Conservation (phyloP, 2,797 vertebrate species). For the Trachurus trachurus region DNA sequence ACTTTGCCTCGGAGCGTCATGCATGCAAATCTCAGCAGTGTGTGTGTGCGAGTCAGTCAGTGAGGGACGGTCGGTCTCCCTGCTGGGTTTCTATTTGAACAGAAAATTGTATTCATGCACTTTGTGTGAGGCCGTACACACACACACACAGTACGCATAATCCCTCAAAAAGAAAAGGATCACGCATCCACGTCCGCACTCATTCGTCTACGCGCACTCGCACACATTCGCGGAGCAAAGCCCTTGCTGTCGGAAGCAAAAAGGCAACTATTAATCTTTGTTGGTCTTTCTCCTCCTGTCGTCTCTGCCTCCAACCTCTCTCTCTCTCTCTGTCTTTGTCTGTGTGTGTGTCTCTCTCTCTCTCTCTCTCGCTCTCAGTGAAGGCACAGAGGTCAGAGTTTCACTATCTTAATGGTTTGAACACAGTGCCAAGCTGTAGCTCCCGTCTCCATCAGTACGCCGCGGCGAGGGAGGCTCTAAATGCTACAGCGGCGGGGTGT, state of each 20-base stretch:
- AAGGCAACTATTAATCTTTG: constrained; percentile 81
- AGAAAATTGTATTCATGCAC: background rate
- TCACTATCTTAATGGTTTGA: constrained; percentile 70
- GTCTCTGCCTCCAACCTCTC: constrained; percentile 30
- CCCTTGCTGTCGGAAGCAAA: constrained; percentile 57
- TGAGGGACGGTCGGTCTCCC: background rate
- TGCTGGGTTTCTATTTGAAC: background rate
- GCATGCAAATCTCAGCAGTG: background rate
- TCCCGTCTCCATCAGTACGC: constrained; percentile 30
- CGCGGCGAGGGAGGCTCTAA: constrained; percentile 53
- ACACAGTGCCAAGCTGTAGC: constrained; percentile 48
- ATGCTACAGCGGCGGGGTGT: constrained; percentile 57
- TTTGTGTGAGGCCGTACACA: background rate
- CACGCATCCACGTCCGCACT: constrained; percentile 8
- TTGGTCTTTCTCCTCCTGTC: constrained; percentile 69
- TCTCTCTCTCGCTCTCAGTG: constrained; percentile 15
- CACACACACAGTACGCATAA: background rate
- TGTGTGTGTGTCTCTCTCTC: too few relatives aligned
- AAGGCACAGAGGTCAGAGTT: constrained; percentile 62
- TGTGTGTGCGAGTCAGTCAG: background rate
- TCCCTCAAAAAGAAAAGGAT: background rate
- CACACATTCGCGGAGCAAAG: constrained; percentile 39
- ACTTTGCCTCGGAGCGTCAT: background rate
- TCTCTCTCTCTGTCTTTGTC: background rate
- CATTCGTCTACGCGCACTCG: constrained; percentile 13